These are phyloP conservation scores for Lateolabrax maculatus DNA, from an alignment of 2,797 vertebrate species.

Conservation along the genomic window DNA sequence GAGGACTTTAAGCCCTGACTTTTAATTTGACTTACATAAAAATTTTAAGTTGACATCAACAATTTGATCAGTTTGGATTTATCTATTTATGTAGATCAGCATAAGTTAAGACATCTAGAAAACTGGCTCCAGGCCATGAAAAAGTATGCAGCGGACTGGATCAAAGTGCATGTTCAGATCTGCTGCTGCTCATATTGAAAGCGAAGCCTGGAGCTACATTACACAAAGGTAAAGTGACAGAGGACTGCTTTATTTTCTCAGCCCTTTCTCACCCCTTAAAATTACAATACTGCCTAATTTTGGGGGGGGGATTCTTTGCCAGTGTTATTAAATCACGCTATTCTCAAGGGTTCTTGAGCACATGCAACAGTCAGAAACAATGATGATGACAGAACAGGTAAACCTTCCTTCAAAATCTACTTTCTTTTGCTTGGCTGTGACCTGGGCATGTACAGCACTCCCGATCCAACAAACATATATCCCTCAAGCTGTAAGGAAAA, in stretches of 20 bases:
- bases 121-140: conserved; percentile 33
- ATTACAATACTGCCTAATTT: neutral
- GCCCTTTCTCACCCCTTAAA: neutral
- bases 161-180: conserved; percentile 47
- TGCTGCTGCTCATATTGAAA: conserved; percentile 29
- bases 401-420: neutral
- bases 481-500: conserved; percentile 17
- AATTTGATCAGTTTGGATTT: conserved; percentile 56
- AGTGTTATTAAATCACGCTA: neutral
- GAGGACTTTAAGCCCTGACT: conserved; percentile 64
- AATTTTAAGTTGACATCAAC: conserved; percentile 39
- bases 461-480: neutral
- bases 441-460: neutral
- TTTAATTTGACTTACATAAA: conserved; percentile 56
- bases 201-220: conserved; percentile 25
- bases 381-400: neutral
- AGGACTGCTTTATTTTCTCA: conserved; percentile 20
- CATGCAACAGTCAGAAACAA: neutral
- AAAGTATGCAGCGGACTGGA: conserved; percentile 37
- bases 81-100: conserved; percentile 56
- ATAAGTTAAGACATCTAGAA: conserved; percentile 46
- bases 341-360: neutral
- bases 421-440: conserved; percentile 1
- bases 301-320: neutral
- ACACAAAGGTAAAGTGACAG: conserved; percentile 14